A percentile compares a stretch with the other conserved stretches of the same genome.
Conservation (phyloP, 2,888 invertebrate species). For the Hirtodrosophila cameraria region DNA sequence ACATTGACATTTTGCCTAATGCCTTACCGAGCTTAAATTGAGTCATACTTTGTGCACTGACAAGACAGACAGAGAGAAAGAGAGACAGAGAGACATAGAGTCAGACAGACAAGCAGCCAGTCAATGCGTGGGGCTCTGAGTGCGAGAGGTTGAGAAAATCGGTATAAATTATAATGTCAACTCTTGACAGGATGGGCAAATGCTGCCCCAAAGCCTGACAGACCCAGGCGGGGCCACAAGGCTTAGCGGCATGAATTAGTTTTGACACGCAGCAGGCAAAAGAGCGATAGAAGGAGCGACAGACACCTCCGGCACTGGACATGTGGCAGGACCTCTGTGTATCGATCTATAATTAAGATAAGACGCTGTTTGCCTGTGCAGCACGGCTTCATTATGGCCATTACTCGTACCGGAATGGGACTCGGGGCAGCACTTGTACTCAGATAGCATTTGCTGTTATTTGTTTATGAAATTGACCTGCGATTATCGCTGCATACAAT, state of each 20-base stretch:
- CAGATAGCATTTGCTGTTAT: slow-evolving; percentile 67
- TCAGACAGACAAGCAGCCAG: slow-evolving; percentile 24
- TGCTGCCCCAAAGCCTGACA: slow-evolving; percentile 18
- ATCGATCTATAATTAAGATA: slow-evolving; percentile 81
- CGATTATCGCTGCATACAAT: slow-evolving; percentile 72
- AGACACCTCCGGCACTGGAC: slow-evolving; percentile 20
- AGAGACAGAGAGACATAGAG: slow-evolving; percentile 17
- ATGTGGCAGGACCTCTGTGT: slow-evolving; percentile 36
- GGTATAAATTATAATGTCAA: slow-evolving; percentile 77
- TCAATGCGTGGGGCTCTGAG: slow-evolving; percentile 29
- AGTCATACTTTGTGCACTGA: slow-evolving; percentile 49
- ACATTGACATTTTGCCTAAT: slow-evolving; percentile 57
- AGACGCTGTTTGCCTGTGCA: slow-evolving; percentile 33
- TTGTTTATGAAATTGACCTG: slow-evolving; percentile 78
- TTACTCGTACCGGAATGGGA: slow-evolving; percentile 19
- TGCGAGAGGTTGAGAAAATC: slow-evolving; percentile 41
- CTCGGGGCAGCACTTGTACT: slow-evolving; percentile 36
- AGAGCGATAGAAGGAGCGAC: neutral
- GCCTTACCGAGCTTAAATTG: slow-evolving; percentile 45
- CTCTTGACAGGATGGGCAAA: slow-evolving; percentile 47
- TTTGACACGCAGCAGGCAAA: slow-evolving; percentile 62
- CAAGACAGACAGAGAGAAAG: slow-evolving; percentile 32
- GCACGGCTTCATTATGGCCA: slow-evolving; percentile 58
- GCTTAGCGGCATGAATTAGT: slow-evolving; percentile 62
- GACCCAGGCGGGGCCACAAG: slow-evolving; percentile 20